Conservation (phyloP, 1,140 invertebrate species). For the Aleiodes sp. region DNA sequence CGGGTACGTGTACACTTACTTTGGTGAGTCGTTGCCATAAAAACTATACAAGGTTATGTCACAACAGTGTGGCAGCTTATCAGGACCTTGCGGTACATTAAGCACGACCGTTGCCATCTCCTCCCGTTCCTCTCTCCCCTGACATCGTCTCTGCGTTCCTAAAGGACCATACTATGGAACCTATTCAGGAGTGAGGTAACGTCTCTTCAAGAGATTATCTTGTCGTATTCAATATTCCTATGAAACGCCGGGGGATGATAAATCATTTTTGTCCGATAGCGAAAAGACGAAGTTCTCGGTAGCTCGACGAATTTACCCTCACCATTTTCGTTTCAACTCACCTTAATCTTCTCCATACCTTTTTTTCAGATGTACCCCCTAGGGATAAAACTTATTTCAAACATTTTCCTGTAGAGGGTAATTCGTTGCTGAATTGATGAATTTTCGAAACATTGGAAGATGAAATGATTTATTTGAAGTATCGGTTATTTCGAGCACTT, state of each 20-base stretch:
- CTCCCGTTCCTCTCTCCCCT: neutral
- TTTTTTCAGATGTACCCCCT: slow-evolving; percentile 7
- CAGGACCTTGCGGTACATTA: slow-evolving; percentile 59
- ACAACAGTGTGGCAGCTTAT: slow-evolving; percentile 47
- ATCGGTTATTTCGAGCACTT: no score
- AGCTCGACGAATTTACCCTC: slow-evolving; percentile 31
- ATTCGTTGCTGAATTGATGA: no score
- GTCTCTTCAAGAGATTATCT: slow-evolving; percentile 56
- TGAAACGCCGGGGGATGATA: slow-evolving; percentile 56
- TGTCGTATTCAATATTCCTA: slow-evolving; percentile 63
- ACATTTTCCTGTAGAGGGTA: neutral
- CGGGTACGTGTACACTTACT: neutral
- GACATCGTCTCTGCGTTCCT: slow-evolving; percentile 31
- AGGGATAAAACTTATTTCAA: neutral
- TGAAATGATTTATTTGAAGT: slow-evolving; percentile 12
- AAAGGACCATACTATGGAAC: neutral
- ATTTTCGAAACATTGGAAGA: neutral
- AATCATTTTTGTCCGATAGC: slow-evolving; percentile 52
- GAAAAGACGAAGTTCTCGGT: slow-evolving; percentile 38
- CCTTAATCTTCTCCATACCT: slow-evolving; percentile 32
- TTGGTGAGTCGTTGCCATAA: neutral
- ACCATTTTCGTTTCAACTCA: slow-evolving; percentile 1
- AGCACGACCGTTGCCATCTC: slow-evolving; percentile 44
- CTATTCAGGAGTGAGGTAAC: slow-evolving; percentile 22
- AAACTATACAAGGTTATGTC: neutral